phyloP scores from a whole-genome alignment of 2,797 vertebrate species.

The Erethizon dorsatum region DNA sequence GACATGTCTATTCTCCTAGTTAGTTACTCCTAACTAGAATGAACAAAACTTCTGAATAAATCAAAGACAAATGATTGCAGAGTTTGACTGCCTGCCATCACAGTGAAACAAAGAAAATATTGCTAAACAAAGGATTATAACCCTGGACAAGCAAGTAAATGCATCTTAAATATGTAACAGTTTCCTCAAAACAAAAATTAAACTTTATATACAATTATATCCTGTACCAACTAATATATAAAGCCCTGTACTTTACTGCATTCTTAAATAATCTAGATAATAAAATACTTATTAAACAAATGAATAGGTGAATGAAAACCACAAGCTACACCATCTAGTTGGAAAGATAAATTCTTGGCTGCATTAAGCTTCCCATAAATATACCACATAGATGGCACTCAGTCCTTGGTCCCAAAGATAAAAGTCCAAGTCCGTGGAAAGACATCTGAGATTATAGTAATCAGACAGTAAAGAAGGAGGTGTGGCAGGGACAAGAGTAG shows the following conservation, averaged over 20 bases:
- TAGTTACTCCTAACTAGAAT: slow-evolving; percentile 36
- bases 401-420: background rate
- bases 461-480: background rate
- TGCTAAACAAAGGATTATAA: slow-evolving; percentile 59
- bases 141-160: background rate
- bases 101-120: background rate
- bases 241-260: background rate
- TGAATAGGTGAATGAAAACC: background rate
- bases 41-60: slow-evolving; percentile 62
- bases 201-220: background rate
- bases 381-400: background rate
- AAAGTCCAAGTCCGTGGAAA: background rate
- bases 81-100: background rate
- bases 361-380: slow-evolving; percentile 12
- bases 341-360: slow-evolving; percentile 12
- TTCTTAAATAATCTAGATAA: slow-evolving; percentile 50
- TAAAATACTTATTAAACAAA: background rate
- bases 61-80: slow-evolving; percentile 47
- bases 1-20: background rate
- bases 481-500: background rate
- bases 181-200: slow-evolving; percentile 36
- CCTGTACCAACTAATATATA: background rate
- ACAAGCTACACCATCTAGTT: background rate
- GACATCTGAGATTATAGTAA: background rate
- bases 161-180: slow-evolving; percentile 12